Evolutionary conservation across 2,888 invertebrate species (phyloP).

Genomic region (Criorhina ranunculi): DNA sequence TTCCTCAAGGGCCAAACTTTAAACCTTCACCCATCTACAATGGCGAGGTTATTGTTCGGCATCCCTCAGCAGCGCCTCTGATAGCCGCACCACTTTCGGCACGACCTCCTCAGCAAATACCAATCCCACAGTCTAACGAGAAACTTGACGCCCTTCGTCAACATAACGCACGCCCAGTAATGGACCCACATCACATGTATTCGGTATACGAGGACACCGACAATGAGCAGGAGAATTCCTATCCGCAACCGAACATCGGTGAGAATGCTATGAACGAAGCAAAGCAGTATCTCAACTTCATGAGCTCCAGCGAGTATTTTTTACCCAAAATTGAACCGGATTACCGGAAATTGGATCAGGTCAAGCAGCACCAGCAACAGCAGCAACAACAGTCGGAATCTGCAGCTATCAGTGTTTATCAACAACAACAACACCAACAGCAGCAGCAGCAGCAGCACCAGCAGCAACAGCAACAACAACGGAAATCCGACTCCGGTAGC

Average conservation of each 20-base stretch:
- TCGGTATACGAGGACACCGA: constrained; percentile 82
- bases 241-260: constrained; percentile 41
- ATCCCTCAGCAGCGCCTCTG: constrained; percentile 64
- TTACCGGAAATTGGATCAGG: constrained; percentile 80
- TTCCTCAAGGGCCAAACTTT: constrained; percentile 78
- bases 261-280: constrained; percentile 80
- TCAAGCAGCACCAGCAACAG: constrained; percentile 69
- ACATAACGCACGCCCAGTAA: constrained; percentile 42
- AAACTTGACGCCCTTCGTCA: constrained; percentile 39
- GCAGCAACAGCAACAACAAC: constrained; percentile 70
- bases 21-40: constrained; percentile 82
- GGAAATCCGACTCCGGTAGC: constrained; percentile 27
- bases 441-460: constrained; percentile 62
- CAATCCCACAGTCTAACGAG: constrained; percentile 45
- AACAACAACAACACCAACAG: constrained; percentile 74
- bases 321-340: constrained; percentile 82
- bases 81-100: constrained; percentile 24
- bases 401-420: constrained; percentile 61
- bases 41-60: constrained; percentile 80
- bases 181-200: constrained; percentile 70
- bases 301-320: constrained; percentile 83
- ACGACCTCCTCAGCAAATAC: constrained; percentile 43
- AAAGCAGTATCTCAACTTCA: constrained; percentile 82
- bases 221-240: constrained; percentile 59
- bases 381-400: constrained; percentile 49